These are phyloP conservation scores for Frieseomelitta varia DNA, from an alignment of 1,140 invertebrate species.

Conservation along the genomic window DNA sequence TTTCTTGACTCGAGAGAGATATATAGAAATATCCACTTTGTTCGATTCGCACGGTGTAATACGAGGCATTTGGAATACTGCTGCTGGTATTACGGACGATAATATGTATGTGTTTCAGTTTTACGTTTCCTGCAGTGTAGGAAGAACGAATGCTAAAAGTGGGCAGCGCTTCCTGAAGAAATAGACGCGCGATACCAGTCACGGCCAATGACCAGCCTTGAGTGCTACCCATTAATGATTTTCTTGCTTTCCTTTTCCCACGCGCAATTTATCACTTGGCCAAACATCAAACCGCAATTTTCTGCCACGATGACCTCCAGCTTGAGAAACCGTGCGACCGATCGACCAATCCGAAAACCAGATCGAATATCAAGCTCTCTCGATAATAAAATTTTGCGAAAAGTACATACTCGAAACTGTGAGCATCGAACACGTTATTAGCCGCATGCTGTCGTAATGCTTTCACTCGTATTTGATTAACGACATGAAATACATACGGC, in stretches of 20 bases:
- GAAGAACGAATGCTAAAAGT: conserved; percentile 18
- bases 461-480: conserved; percentile 71
- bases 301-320: neutral
- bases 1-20: neutral
- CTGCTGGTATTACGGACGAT: neutral
- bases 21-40: neutral
- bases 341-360: neutral
- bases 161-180: conserved; percentile 46
- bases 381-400: neutral
- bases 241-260: conserved; percentile 55
- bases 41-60: neutral
- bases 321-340: neutral
- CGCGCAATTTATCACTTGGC: conserved; percentile 34
- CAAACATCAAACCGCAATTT: conserved; percentile 25
- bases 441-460: conserved; percentile 57
- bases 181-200: conserved; percentile 48
- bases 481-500: conserved; percentile 66
- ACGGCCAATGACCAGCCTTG: conserved; percentile 67
- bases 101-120: neutral
- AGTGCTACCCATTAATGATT: conserved; percentile 59
- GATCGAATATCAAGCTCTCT: neutral
- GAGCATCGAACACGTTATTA: neutral
- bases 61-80: too few relatives aligned
- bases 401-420: neutral
- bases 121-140: neutral